These are phyloP conservation scores for Hylaea fasciaria DNA, from an alignment of 2,888 invertebrate genomes.

Conservation along the genomic window DNA sequence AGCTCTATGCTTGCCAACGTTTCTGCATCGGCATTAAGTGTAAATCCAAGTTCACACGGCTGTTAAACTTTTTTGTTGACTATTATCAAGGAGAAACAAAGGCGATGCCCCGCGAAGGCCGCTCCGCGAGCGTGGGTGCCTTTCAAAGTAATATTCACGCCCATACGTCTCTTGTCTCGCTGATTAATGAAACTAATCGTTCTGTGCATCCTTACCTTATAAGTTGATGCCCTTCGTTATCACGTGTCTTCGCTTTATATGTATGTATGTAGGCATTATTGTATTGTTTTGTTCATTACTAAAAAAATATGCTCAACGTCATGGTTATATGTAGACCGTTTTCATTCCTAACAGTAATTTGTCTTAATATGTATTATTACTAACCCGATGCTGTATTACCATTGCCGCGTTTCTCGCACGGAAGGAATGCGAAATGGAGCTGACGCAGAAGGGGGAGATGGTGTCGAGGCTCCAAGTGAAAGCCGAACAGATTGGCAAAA, in stretches of 20 bases:
- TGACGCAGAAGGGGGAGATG: constrained; percentile 98
- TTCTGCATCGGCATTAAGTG: constrained; percentile 11
- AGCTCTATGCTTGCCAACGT: neutral
- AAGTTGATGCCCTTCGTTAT: constrained; percentile 28
- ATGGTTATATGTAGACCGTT: neutral
- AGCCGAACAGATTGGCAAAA: constrained; percentile 97
- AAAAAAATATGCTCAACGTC: no score
- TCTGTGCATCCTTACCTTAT: constrained; percentile 41
- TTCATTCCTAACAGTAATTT: neutral
- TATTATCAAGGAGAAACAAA: constrained; percentile 49
- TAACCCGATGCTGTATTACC: constrained; percentile 78
- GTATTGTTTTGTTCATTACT: constrained; percentile 8
- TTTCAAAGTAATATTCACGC: constrained; percentile 54
- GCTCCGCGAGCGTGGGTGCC: constrained; percentile 58
- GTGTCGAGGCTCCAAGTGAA: constrained; percentile 97
- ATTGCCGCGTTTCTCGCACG: constrained; percentile 76
- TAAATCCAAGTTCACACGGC: constrained; percentile 42
- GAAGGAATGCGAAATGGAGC: constrained; percentile 97
- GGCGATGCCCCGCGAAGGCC: constrained; percentile 61
- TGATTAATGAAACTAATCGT: constrained; percentile 43
- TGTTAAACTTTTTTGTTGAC: constrained; percentile 42
- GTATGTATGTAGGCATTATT: constrained; percentile 12
- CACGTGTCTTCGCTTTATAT: constrained; percentile 23
- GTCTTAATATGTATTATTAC: constrained; percentile 50
- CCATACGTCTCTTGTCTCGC: constrained; percentile 51